phyloP scores from a whole-genome alignment of 2,888 invertebrate species.

The Drosophila meridionalis region DNA sequence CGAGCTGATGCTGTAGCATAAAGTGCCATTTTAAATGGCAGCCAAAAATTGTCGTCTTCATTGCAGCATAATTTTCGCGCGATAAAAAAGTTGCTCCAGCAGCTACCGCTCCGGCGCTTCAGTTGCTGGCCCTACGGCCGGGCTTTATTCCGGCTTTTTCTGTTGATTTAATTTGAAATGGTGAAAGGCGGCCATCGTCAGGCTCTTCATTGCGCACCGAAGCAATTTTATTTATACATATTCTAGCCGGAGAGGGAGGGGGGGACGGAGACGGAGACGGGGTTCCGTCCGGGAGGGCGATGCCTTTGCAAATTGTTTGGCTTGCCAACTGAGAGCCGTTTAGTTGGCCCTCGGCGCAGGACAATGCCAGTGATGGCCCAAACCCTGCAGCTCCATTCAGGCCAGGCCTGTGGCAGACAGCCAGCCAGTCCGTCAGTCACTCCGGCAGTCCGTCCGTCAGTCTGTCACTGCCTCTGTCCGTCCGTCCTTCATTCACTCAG shows the following conservation, averaged over 20 bases:
- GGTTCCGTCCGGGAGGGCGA: neutral
- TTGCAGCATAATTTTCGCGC: constrained; percentile 76
- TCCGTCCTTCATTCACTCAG: constrained; percentile 37
- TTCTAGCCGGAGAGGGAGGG: constrained; percentile 31
- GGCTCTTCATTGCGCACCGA: constrained; percentile 59
- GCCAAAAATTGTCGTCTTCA: constrained; percentile 79
- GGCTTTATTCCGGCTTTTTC: constrained; percentile 52
- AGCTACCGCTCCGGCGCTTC: no score
- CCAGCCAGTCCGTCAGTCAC: constrained; percentile 34
- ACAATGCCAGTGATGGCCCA: constrained; percentile 48
- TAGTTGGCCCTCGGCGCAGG: constrained; percentile 67
- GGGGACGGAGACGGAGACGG: no score
- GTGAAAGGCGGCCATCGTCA: constrained; percentile 67
- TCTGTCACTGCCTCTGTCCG: constrained; percentile 18
- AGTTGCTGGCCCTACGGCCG: no score
- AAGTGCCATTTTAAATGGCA: constrained; percentile 77
- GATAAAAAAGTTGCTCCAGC: constrained; percentile 72
- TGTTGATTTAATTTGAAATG: constrained; percentile 83
- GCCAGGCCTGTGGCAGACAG: constrained; percentile 24
- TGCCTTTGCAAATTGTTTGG: constrained; percentile 69
- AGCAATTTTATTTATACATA: constrained; percentile 73
- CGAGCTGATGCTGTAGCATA: constrained; percentile 8
- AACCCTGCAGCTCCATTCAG: neutral
- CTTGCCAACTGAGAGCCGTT: constrained; percentile 68
- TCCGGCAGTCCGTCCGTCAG: constrained; percentile 28